These are phyloP conservation scores for Siniperca undulata DNA, from an alignment of 2,797 vertebrate species.

Conservation along the genomic window DNA sequence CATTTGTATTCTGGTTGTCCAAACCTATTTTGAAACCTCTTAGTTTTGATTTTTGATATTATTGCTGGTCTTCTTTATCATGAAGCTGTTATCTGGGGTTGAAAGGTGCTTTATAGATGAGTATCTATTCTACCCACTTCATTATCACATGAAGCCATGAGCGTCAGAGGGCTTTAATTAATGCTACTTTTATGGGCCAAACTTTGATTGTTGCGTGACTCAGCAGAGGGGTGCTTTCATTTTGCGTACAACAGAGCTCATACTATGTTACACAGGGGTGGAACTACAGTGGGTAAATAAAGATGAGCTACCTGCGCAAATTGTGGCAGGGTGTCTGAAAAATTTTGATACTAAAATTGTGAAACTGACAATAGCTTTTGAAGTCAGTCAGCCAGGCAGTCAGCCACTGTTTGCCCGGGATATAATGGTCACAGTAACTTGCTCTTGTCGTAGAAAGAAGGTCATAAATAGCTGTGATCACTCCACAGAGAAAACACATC, in stretches of 20 bases:
- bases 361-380: background rate
- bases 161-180: background rate
- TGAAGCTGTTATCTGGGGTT: background rate
- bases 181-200: conserved; percentile 6
- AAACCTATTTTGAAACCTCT: background rate
- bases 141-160: background rate
- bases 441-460: background rate
- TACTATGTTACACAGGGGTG: background rate
- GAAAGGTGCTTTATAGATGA: background rate
- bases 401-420: background rate
- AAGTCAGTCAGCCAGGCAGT: background rate
- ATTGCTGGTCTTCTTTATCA: background rate
- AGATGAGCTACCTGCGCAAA: background rate
- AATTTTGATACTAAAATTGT: background rate
- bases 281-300: background rate
- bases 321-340: background rate
- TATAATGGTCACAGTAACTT: background rate
- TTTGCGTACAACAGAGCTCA: background rate
- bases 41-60: background rate
- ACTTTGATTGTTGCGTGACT: background rate
- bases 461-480: background rate
- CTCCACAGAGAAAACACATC: background rate
- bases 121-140: background rate
- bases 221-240: background rate
- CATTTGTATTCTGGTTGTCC: background rate